Percentiles rank a stretch among this genome's conserved stretches.
Conservation (phyloP, 2,113 vertebrate species). For the Pseudopipra pipra region DNA sequence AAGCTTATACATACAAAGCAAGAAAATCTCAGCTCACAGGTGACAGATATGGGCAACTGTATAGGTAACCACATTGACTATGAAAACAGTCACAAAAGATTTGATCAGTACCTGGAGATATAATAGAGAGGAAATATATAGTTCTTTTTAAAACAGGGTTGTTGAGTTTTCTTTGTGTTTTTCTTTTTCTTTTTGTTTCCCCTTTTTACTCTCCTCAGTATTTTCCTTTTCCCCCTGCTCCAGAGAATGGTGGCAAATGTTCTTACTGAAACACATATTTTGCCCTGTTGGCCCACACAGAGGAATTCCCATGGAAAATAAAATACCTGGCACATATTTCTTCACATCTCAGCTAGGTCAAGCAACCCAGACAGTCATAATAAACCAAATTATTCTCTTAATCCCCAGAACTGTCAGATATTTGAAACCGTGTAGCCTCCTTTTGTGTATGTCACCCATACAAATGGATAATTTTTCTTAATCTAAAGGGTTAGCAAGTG, state of each 20-base stretch:
- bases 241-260: background rate
- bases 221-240: background rate
- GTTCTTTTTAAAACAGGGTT: background rate
- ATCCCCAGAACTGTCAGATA: background rate
- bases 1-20: background rate
- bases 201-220: background rate
- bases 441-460: background rate
- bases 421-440: background rate
- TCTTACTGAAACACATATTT: background rate
- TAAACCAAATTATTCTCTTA: background rate
- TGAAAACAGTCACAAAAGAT: background rate
- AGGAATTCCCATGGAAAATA: background rate
- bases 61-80: background rate
- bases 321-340: background rate
- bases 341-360: background rate
- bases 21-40: background rate
- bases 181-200: background rate
- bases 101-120: background rate
- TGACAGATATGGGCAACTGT: background rate
- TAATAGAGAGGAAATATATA: background rate
- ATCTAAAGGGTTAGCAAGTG: background rate
- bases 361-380: background rate
- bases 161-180: background rate
- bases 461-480: background rate
- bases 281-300: background rate